phyloP scores from a whole-genome alignment of 1,140 invertebrate genomes.

The Pseudobourletiella spinata region DNA sequence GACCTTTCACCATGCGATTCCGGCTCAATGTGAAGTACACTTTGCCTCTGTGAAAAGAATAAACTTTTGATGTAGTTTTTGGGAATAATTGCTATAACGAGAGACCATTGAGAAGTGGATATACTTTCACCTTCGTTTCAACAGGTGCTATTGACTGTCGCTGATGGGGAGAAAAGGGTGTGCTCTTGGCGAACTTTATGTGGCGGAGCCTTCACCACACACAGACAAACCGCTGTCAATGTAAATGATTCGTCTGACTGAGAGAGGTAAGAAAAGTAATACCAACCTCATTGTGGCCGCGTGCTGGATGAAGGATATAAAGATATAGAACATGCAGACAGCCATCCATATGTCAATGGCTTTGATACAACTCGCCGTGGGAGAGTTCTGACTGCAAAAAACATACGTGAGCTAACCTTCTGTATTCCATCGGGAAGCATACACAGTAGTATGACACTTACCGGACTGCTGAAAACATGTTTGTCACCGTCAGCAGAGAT shows the following conservation, averaged over 20 bases:
- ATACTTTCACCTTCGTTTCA: no score
- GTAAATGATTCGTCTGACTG: neutral
- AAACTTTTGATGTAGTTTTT: no score
- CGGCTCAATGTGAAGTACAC: no score
- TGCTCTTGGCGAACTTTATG: neutral
- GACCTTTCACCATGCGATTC: no score
- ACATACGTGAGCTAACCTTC: neutral
- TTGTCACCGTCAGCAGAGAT: constrained; percentile 14
- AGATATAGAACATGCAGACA: constrained; percentile 61
- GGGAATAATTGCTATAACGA: no score
- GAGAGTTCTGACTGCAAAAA: constrained; percentile 50
- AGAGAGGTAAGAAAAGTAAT: neutral
- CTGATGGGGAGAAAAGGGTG: neutral
- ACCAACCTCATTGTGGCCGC: constrained; percentile 49
- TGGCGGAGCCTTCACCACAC: neutral
- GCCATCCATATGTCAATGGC: constrained; percentile 64
- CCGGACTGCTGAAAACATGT: constrained; percentile 36
- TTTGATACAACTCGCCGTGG: constrained; percentile 53
- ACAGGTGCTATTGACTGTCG: neutral
- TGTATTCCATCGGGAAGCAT: neutral
- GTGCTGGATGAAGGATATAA: constrained; percentile 59
- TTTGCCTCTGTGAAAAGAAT: no score
- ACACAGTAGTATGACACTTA: neutral
- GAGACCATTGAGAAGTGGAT: no score
- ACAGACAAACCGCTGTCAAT: neutral